Evolutionary conservation across 2,888 invertebrate species (phyloP).

Genomic region (Chironomus tentans): DNA sequence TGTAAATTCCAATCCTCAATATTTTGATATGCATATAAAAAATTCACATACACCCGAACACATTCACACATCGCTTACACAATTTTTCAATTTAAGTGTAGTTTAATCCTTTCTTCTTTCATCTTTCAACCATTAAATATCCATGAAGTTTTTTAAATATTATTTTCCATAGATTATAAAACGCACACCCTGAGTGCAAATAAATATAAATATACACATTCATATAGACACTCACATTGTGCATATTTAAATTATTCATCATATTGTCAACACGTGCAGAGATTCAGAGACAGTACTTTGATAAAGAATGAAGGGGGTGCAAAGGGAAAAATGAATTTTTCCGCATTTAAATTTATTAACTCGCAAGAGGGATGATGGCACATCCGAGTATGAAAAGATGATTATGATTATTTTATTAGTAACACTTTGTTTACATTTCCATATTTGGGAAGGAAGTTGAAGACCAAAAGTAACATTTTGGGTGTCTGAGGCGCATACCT

Average conservation of each 20-base stretch:
- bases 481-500: too few species aligned
- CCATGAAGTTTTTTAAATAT: neutral
- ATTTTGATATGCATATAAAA: too few species aligned
- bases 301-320: neutral
- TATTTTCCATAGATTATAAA: neutral
- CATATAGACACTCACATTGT: slow-evolving; percentile 4
- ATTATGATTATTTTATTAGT: slow-evolving; percentile 27
- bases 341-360: slow-evolving; percentile 26
- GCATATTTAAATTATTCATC: slow-evolving; percentile 25
- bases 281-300: slow-evolving; percentile 1
- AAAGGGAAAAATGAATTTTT: neutral
- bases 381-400: slow-evolving; percentile 9
- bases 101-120: neutral
- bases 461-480: too few species aligned
- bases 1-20: too few species aligned
- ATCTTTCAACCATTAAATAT: neutral
- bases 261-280: slow-evolving; percentile 23
- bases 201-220: neutral
- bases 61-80: too few species aligned
- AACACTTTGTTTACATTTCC: slow-evolving; percentile 24
- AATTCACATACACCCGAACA: too few species aligned
- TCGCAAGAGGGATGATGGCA: neutral
- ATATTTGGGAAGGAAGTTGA: neutral
- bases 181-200: too few species aligned
- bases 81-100: too few species aligned